A percentile compares a stretch with the other conserved stretches of the same genome.
phyloP scores from a whole-genome alignment of 1,140 invertebrate genomes.

The Chelonus insularis region DNA sequence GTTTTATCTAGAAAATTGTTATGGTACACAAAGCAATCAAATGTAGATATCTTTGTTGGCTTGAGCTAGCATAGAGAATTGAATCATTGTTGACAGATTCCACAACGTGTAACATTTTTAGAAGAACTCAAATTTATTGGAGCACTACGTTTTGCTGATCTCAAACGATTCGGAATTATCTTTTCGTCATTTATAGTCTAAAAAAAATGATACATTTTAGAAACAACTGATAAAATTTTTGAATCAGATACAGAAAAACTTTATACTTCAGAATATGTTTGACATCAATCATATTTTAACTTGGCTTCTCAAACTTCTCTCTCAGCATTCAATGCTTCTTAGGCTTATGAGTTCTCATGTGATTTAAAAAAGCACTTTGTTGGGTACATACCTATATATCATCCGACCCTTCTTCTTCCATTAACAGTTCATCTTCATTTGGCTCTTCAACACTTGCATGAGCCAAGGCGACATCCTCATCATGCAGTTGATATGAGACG shows the following conservation, averaged over 20 bases:
- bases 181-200: conserved; percentile 37
- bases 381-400: conserved; percentile 45
- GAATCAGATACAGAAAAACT: no score
- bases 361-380: conserved; percentile 51
- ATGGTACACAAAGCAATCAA: conserved; percentile 38
- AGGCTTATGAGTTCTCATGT: conserved; percentile 52
- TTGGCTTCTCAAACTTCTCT: conserved; percentile 44
- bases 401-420: conserved; percentile 27
- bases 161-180: conserved; percentile 27
- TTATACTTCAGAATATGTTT: conserved; percentile 30
- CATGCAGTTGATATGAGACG: conserved; percentile 45
- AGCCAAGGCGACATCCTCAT: conserved; percentile 18
- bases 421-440: conserved; percentile 1
- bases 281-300: conserved; percentile 28
- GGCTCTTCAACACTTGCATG: background rate
- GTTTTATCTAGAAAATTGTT: conserved; percentile 41
- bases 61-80: no score
- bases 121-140: conserved; percentile 22
- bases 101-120: conserved; percentile 45
- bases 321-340: conserved; percentile 48
- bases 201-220: background rate
- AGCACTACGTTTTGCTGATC: conserved; percentile 32
- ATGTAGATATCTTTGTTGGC: conserved; percentile 29
- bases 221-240: no score
- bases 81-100: conserved; percentile 46